Base-by-base conservation (phyloP, 2,797 vertebrate genomes). In the Melanotaenia parkinsoni region DNA sequence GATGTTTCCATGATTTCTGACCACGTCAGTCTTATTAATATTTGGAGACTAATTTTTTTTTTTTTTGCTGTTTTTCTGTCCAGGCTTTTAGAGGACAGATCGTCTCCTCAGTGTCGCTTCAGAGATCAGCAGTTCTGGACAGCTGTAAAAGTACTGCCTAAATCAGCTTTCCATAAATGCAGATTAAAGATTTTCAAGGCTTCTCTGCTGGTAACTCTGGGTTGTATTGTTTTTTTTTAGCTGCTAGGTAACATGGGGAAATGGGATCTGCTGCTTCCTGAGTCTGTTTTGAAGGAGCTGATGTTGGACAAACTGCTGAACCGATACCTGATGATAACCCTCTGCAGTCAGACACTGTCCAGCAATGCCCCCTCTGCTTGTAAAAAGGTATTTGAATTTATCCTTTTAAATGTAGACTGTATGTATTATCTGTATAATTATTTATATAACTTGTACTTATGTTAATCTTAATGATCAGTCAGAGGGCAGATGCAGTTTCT, bases 71-170 rank as follows among this genome's bases (percentile, higher is more conserved):
- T 37, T 63, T 82, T 74, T 72, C 54, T 64, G 8, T 79, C 57
- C 54, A 95, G 95, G 81, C 82, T 91, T 67, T 70, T 96, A 67
- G 94, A 97, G 70, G 94, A 97, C 82, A 88, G 68, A 63, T 88
- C 67, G 6, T 96, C 95, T n/a, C 89, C 88, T 51, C 92, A 95
- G 71, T 92, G 85, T 72, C 89, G 84, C 73, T 98, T 99, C 86
- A 96, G 96, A 89, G 95, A 96, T 60, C 93, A 94, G 20, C 94
- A 92, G 43, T 96, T 98, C 90, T 97, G 95, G 96, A 95, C 88
- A n/a, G 95, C 96, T 74, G 79, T 98, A 63, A 98, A 98, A 94
- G 98, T 99, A 87, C 26, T 18, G 18, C 51, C 58, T 37, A 33
- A 70, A 54, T 30, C 18, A 43, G 33, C 60, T 22, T 54, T 60